These are phyloP conservation scores for Mormyrops boulengeri DNA, from an alignment of 2,797 vertebrate genomes.

Conservation along the genomic window DNA sequence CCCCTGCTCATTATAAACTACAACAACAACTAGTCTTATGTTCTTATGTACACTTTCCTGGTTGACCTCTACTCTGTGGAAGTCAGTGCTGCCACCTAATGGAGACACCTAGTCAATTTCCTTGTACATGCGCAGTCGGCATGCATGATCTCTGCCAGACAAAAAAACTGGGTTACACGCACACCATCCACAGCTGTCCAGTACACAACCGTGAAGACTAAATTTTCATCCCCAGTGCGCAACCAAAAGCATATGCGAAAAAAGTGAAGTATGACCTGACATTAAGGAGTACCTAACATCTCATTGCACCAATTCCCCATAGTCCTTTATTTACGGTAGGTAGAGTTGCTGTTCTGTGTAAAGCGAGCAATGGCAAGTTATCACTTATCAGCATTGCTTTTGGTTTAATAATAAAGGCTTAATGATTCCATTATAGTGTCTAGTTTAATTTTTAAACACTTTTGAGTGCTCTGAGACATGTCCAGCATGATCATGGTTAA, in stretches of 20 bases:
- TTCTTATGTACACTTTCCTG: not conserved
- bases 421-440: not conserved
- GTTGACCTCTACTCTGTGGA: not conserved
- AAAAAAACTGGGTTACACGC: not conserved
- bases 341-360: not conserved
- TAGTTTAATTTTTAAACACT: not conserved
- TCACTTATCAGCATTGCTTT: not conserved
- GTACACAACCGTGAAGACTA: too few species aligned
- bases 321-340: not conserved
- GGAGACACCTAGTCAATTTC: not conserved
- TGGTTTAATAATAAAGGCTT: not conserved
- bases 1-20: not conserved
- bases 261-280: not conserved
- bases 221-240: too few species aligned
- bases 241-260: not conserved
- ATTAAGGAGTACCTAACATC: not conserved
- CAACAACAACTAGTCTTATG: not conserved
- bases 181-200: too few species aligned
- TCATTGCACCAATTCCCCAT: not conserved
- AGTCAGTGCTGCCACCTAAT: not conserved
- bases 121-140: not conserved
- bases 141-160: not conserved
- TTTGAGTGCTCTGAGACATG: not conserved
- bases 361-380: not conserved
- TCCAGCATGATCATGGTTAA: not conserved